Conservation (phyloP, 1,140 invertebrate species). For the Tetramorium alpestre region DNA sequence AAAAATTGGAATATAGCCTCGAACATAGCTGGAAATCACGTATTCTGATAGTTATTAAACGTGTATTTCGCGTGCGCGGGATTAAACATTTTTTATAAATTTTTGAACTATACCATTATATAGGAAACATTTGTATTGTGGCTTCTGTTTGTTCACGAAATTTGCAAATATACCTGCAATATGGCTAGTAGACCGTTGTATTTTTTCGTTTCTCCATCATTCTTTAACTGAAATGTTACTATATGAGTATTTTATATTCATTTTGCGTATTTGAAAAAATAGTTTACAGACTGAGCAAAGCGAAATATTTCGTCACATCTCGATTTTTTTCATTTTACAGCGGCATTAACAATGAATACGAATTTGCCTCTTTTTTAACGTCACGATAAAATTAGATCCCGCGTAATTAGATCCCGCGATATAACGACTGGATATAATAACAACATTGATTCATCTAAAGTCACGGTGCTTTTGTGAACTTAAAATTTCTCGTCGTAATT, state of each 20-base stretch:
- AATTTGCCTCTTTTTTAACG: not conserved
- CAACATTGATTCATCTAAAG: conserved; percentile 9
- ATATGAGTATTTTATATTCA: conserved; percentile 6
- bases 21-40: not conserved
- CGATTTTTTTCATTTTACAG: not conserved
- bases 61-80: not conserved
- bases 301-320: conserved; percentile 51
- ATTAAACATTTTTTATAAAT: conserved; percentile 42
- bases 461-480: conserved; percentile 28
- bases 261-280: conserved; percentile 50
- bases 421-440: not conserved
- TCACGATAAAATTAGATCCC: too few relatives aligned
- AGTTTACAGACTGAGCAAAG: not conserved
- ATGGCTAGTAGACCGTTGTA: not conserved
- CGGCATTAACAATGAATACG: not conserved
- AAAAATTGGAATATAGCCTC: not conserved
- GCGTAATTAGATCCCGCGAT: not conserved
- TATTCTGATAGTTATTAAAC: conserved; percentile 13
- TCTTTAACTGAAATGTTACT: conserved; percentile 22
- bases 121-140: conserved; percentile 5
- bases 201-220: conserved; percentile 18
- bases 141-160: not conserved
- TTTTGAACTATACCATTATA: conserved; percentile 24
- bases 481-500: conserved; percentile 44
- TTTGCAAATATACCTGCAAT: not conserved